phyloP scores from a whole-genome alignment of 2,113 vertebrate species.

The Xiphorhynchus elegans region DNA sequence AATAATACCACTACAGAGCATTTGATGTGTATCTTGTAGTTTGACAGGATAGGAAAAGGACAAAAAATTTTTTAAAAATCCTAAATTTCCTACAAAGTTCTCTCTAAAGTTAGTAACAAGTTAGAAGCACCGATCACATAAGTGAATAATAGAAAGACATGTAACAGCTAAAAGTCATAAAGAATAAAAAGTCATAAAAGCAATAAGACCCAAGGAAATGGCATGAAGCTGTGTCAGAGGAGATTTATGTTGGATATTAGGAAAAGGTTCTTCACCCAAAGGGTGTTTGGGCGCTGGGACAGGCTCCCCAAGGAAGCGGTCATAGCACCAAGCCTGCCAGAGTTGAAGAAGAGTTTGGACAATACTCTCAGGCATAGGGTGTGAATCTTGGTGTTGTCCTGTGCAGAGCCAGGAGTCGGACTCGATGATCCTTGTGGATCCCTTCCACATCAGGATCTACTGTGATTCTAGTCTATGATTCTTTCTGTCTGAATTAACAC shows the following conservation, averaged over 20 bases:
- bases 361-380: not conserved
- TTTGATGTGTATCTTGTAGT: not conserved
- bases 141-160: not conserved
- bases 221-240: not conserved
- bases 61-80: not conserved
- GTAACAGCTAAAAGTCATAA: not conserved
- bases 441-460: not conserved
- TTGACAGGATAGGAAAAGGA: not conserved
- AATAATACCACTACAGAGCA: not conserved
- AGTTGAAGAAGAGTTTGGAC: not conserved
- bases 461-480: not conserved
- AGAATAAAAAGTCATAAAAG: not conserved
- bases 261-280: not conserved
- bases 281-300: not conserved
- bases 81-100: not conserved
- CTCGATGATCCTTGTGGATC: not conserved
- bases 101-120: not conserved
- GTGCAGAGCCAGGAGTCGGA: not conserved
- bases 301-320: not conserved
- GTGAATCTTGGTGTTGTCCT: not conserved
- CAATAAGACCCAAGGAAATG: fast-evolving
- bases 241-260: not conserved
- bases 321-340: not conserved
- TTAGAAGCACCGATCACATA: not conserved
- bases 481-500: not conserved